phyloP scores from a whole-genome alignment of 2,113 vertebrate genomes.

The Cyanoderma ruficeps region DNA sequence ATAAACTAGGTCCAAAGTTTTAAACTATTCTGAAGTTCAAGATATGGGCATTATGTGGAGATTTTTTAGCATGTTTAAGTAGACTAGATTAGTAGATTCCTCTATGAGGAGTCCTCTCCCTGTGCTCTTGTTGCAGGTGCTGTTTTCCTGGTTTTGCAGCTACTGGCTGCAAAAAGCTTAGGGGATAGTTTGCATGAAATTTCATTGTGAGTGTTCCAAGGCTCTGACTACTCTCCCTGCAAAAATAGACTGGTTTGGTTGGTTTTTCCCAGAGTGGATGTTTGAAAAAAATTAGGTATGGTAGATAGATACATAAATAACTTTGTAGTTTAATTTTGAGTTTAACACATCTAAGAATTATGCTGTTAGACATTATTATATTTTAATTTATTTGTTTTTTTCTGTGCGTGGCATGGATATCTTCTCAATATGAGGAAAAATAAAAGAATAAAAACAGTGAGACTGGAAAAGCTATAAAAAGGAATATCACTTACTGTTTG shows the following conservation, averaged over 20 bases:
- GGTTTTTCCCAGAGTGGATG: neutral
- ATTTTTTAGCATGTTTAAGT: neutral
- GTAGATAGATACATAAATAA: neutral
- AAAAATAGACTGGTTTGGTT: neutral
- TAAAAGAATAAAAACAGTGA: neutral
- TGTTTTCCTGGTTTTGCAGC: neutral
- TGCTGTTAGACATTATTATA: neutral
- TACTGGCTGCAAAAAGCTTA: neutral
- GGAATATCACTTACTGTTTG: neutral
- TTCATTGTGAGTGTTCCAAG: neutral
- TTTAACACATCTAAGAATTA: neutral
- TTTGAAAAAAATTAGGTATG: neutral
- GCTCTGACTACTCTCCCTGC: neutral
- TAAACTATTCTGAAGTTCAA: neutral
- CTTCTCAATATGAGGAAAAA: neutral
- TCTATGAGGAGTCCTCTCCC: neutral
- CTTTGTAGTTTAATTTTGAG: neutral
- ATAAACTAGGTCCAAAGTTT: neutral
- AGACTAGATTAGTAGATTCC: neutral
- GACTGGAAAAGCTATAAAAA: neutral
- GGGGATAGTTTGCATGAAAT: neutral
- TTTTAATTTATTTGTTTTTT: neutral
- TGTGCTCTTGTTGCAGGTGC: neutral
- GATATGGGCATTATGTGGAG: neutral
- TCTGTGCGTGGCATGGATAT: accelerated